Evolutionary conservation across 2,888 invertebrate genomes (phyloP).

Genomic region (Pelosia muscerda): DNA sequence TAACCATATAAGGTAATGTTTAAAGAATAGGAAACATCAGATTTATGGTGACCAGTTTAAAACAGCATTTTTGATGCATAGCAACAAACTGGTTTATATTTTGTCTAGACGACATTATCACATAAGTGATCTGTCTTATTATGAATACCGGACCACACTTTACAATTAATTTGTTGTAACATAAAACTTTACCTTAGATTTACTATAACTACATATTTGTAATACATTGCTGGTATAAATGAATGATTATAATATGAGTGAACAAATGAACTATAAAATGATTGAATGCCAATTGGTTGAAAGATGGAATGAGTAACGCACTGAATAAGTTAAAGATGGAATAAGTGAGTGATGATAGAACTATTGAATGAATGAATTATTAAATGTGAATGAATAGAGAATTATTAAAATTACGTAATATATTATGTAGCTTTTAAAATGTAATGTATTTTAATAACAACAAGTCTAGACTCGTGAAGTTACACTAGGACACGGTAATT

Average conservation of each 20-base stretch:
- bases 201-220: too few relatives aligned
- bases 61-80: not conserved
- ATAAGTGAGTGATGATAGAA: too few relatives aligned
- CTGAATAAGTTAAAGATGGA: not conserved
- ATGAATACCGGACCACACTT: slow-evolving; percentile 1
- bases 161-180: not conserved
- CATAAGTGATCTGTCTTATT: not conserved
- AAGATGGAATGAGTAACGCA: too few relatives aligned
- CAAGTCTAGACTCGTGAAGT: too few relatives aligned
- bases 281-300: not conserved
- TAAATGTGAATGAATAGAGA: too few relatives aligned
- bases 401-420: too few relatives aligned
- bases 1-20: slow-evolving; percentile 1
- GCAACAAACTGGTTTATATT: not conserved
- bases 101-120: slow-evolving; percentile 4
- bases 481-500: too few relatives aligned
- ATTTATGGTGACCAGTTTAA: not conserved
- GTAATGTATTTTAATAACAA: too few relatives aligned
- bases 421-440: too few relatives aligned
- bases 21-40: not conserved
- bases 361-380: too few relatives aligned
- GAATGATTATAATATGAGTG: not conserved
- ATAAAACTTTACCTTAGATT: not conserved
- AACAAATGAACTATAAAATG: not conserved
- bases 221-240: too few relatives aligned